Base-by-base conservation (phyloP, 2,888 invertebrate genomes). In the Xylocampa areola region DNA sequence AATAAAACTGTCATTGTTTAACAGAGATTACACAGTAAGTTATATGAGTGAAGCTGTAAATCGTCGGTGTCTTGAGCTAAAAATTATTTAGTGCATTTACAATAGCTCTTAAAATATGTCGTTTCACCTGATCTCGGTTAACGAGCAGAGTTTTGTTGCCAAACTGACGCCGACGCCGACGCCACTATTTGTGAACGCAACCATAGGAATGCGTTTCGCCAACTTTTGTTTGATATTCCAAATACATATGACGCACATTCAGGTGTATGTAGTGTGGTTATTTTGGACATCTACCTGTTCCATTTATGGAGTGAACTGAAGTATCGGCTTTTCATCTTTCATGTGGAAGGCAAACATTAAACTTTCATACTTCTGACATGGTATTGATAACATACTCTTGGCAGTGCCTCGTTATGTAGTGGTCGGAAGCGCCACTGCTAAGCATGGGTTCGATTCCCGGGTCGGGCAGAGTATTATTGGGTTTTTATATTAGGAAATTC, bases 41-140 rank as follows among this genome's bases (percentile, higher is more conserved):
- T 32, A 40, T 7, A 33, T 27, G 23, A 13, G 4, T 29, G 14
- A 36, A 52, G 13, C 41, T 23, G 50, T 48, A 52, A 52, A 35
- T 58, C 45, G 35, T 17, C 36, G 6, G 30, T 57, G 54, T 63
- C 36, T 45, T 45, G 50, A 19, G 32, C 58, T 72, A 55, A 64
- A 66, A 61, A 35, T 61, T 53, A 68, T 63, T 59, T 51, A 68
- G 40, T 64, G 39, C 68, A 53, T 55, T 62, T 62, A 61, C 69
- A 55, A 55, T 69, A 58, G 64, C 54, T 47, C 54, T 66, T 41
- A 76, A n/a, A 68, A 69, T 58, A 19, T 55, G 58, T 51, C 57
- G 54, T 60, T 68, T 66, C 57, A 74, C 73, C 76, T 74, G 73
- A 27, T 30, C 25, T 45, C 51, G 60, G 52, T 76, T 74, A 58